Evolutionary conservation across 1,140 invertebrate species (phyloP).

Genomic region (Camponotus pennsylvanicus): DNA sequence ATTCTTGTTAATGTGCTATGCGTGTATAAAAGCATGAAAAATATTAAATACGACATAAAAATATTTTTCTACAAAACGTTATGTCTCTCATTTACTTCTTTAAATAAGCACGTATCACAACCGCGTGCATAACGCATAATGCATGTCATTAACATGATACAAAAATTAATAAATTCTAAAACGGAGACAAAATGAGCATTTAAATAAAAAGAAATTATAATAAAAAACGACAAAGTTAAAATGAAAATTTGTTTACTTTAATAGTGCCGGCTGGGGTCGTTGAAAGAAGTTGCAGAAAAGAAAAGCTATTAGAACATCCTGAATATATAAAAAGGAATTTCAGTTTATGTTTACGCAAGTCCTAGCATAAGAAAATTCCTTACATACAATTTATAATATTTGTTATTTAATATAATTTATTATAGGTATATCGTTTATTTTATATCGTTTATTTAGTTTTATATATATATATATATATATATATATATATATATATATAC

Average conservation of each 20-base stretch:
- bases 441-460: too few species aligned
- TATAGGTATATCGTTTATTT: too few species aligned
- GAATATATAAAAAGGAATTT: conserved; percentile 1
- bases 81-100: not conserved
- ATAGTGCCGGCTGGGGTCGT: conserved; percentile 73
- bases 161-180: not conserved
- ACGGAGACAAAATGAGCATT: not conserved
- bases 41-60: not conserved
- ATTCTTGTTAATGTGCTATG: not conserved
- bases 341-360: not conserved
- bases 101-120: not conserved
- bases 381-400: not conserved
- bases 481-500: too few species aligned
- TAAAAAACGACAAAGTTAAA: not conserved
- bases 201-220: conserved; percentile 18
- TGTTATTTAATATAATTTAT: not conserved
- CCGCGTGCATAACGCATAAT: not conserved
- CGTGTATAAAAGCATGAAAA: not conserved
- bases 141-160: conserved; percentile 5
- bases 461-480: too few species aligned
- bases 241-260: conserved; percentile 48
- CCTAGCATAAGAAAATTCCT: not conserved
- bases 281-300: not conserved
- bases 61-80: conserved; percentile 9
- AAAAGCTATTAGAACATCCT: not conserved